These are phyloP conservation scores for Sus cebifrons DNA, from an alignment of 2,797 vertebrate genomes.

Conservation along the genomic window DNA sequence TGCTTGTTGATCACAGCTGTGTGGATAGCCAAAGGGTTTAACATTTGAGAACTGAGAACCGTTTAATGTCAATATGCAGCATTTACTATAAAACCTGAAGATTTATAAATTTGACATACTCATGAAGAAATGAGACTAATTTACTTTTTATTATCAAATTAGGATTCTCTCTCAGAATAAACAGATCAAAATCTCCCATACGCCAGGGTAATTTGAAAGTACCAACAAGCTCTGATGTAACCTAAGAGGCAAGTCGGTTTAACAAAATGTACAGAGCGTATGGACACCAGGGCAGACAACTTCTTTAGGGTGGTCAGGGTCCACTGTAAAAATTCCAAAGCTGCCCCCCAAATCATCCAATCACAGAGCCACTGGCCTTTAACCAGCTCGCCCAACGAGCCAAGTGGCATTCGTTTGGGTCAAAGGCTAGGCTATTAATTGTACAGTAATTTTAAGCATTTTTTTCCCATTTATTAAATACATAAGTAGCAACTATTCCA, in stretches of 20 bases:
- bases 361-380: neutral
- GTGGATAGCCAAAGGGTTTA: conserved; percentile 47
- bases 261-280: neutral
- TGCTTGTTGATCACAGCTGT: neutral
- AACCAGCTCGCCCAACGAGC: neutral
- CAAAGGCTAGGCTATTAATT: neutral
- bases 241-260: neutral
- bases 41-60: neutral
- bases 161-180: neutral
- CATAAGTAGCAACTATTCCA: neutral
- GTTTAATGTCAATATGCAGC: neutral
- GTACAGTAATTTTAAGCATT: neutral
- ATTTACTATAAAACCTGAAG: neutral
- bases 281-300: neutral
- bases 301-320: neutral
- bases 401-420: neutral
- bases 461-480: neutral
- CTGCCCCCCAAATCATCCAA: neutral
- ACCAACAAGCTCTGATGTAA: neutral
- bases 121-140: neutral
- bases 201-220: neutral
- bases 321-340: neutral
- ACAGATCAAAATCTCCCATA: neutral
- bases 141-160: neutral
- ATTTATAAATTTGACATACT: neutral